Conservation (phyloP, 2,113 vertebrate genomes). For the Hippolais icterina region DNA sequence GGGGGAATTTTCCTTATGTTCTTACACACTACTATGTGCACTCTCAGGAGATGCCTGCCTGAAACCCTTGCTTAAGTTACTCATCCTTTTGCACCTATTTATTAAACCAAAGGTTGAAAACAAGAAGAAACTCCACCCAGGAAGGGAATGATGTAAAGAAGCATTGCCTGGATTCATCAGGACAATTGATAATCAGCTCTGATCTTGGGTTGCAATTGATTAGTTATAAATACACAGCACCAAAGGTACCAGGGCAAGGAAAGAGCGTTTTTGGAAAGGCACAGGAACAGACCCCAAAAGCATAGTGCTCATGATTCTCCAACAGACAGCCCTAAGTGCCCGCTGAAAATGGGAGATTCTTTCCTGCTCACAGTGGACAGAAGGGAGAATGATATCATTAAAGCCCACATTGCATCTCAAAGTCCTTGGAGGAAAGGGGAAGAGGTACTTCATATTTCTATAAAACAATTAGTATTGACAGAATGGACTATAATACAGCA, state of each 20-base stretch:
- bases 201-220: background rate
- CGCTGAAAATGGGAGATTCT: background rate
- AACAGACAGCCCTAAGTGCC: background rate
- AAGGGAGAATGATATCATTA: conserved; percentile 8
- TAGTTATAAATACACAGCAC: background rate
- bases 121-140: background rate
- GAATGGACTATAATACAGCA: background rate
- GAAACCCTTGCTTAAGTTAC: background rate
- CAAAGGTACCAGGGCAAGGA: background rate
- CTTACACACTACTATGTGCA: background rate
- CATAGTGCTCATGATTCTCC: background rate
- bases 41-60: background rate
- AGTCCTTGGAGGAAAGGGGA: conserved; percentile 18
- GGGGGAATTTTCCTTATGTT: background rate
- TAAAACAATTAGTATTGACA: conserved; percentile 62
- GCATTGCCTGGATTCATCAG: background rate
- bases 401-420: background rate
- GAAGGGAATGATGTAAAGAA: background rate
- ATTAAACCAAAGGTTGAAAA: background rate
- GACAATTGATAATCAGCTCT: background rate
- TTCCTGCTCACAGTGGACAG: background rate
- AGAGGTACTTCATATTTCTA: conserved; percentile 62
- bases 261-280: background rate
- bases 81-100: background rate
- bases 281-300: background rate